Conservation (phyloP, 2,113 vertebrate genomes). For the Dissostichus mawsoni region DNA sequence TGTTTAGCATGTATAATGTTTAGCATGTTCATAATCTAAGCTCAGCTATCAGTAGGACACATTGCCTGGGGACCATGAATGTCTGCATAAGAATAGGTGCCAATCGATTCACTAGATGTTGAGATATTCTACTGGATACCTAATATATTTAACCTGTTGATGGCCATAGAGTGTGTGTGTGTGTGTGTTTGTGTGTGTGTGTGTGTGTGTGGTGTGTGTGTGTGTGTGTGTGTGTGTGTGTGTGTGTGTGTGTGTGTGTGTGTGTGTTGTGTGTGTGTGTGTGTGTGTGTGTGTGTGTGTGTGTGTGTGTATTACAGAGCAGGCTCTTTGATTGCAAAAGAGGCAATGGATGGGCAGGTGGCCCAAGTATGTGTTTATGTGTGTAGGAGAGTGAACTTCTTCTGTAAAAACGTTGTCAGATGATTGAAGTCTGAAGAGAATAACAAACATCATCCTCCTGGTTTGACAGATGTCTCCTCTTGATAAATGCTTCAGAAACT, state of each 20-base stretch:
- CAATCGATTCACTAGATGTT: too few relatives aligned
- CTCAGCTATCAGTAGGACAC: too few relatives aligned
- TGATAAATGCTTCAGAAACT: conserved; percentile 76
- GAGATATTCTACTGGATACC: too few relatives aligned
- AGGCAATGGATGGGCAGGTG: conserved; percentile 62
- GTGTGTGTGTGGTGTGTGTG: neutral
- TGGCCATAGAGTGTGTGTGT: conserved; percentile 3
- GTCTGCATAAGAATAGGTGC: too few relatives aligned
- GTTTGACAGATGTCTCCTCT: conserved; percentile 84
- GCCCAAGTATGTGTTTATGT: conserved; percentile 67
- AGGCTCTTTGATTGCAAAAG: conserved; percentile 72
- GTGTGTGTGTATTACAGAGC: conserved; percentile 21
- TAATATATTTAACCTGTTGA: too few relatives aligned
- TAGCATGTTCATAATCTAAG: too few relatives aligned
- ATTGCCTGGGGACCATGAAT: too few relatives aligned
- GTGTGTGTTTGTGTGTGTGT: neutral
- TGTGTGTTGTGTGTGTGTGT: too few relatives aligned
- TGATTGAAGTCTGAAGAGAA: conserved; percentile 79
- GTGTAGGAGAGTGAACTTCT: conserved; percentile 75
- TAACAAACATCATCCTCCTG: conserved; percentile 80
- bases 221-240: neutral
- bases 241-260: conserved; percentile 22
- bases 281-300: neutral
- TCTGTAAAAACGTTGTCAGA: conserved; percentile 75
- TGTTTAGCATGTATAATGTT: too few relatives aligned